A percentile compares a stretch with the other conserved stretches of the same genome.
These are phyloP conservation scores for Entelurus aequoreus DNA, from an alignment of 2,113 vertebrate genomes.

Conservation along the genomic window DNA sequence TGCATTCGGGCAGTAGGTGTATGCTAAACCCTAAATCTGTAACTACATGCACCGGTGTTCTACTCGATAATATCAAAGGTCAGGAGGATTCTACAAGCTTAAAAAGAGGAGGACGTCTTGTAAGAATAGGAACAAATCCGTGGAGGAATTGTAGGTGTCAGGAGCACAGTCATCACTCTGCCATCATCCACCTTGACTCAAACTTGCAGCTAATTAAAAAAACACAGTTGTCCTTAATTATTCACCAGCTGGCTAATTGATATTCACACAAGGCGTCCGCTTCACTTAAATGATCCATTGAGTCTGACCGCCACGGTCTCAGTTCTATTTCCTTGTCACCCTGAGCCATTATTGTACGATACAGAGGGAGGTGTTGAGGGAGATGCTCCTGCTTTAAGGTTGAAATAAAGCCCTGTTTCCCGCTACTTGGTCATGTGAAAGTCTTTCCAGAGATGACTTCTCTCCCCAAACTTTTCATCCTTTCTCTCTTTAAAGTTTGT, in stretches of 20 bases:
- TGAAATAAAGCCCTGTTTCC: slow-evolving; percentile 5
- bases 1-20: no score
- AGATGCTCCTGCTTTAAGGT: slow-evolving; percentile 22
- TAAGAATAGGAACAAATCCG: slow-evolving; percentile 33
- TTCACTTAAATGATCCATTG: slow-evolving; percentile 69
- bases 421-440: neutral
- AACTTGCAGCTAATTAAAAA: slow-evolving; percentile 72
- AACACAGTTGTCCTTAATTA: slow-evolving; percentile 71
- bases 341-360: slow-evolving; percentile 44
- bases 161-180: slow-evolving; percentile 56
- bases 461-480: neutral
- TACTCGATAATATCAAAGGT: no score
- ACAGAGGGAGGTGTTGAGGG: slow-evolving; percentile 21
- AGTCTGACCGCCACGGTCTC: slow-evolving; percentile 62
- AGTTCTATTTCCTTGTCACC: slow-evolving; percentile 52
- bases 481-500: neutral
- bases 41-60: no score
- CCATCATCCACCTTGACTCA: slow-evolving; percentile 34
- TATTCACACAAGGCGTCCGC: slow-evolving; percentile 68
- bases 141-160: slow-evolving; percentile 34
- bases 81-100: no score
- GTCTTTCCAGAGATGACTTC: neutral
- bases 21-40: no score
- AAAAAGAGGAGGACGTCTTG: neutral
- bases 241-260: slow-evolving; percentile 72